These are phyloP conservation scores for Cinclus mexicanus DNA, from an alignment of 2,113 vertebrate genomes.

Conservation along the genomic window DNA sequence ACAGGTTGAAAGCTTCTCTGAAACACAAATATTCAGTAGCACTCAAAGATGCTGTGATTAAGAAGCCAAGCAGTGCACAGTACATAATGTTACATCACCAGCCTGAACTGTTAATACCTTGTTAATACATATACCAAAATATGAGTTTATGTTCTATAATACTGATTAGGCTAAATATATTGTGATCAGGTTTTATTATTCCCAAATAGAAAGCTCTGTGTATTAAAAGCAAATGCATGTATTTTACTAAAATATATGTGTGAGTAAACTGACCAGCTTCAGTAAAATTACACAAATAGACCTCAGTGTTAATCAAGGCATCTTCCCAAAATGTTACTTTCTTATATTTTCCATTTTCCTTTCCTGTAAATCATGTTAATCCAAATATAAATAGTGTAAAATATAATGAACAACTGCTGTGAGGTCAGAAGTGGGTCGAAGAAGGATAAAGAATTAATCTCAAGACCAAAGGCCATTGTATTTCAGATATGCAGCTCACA, in stretches of 20 bases:
- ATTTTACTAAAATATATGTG: neutral
- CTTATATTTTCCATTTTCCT: constrained; percentile 4
- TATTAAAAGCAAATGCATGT: neutral
- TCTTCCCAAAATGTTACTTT: neutral
- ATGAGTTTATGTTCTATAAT: neutral
- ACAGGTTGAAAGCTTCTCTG: neutral
- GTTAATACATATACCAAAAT: neutral
- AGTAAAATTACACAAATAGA: neutral
- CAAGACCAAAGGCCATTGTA: neutral
- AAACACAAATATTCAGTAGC: neutral
- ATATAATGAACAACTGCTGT: neutral
- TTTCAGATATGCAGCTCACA: neutral
- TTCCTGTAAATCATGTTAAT: constrained; percentile 19
- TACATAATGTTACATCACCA: neutral
- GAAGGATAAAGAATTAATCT: constrained; percentile 37
- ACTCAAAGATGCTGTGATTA: neutral
- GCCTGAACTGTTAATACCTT: neutral
- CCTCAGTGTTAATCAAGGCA: neutral
- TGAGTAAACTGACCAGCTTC: neutral
- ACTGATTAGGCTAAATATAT: neutral
- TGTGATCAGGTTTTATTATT: neutral
- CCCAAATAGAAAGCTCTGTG: neutral
- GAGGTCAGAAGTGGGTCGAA: constrained; percentile 18
- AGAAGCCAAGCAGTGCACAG: neutral
- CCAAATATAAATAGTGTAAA: constrained; percentile 5